These are phyloP conservation scores for Globicephala melas DNA, from an alignment of 2,113 vertebrate species.

Conservation along the genomic window DNA sequence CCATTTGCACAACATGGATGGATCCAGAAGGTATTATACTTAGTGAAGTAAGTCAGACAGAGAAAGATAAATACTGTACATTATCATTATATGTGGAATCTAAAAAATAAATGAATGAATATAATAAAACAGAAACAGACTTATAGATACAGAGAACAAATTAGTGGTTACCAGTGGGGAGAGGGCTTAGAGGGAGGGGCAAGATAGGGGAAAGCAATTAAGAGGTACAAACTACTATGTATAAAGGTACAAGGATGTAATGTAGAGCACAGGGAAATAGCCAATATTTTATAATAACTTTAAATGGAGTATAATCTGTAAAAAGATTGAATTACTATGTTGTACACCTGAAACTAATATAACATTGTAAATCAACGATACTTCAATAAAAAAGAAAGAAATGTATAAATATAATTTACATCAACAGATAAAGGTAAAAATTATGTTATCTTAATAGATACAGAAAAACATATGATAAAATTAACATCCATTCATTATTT, in stretches of 20 bases:
- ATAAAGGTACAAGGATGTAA: background rate
- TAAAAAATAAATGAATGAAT: background rate
- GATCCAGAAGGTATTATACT: background rate
- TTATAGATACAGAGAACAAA: background rate
- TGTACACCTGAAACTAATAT: background rate
- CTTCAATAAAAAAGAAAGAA: background rate
- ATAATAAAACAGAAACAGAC: background rate
- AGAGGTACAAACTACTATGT: background rate
- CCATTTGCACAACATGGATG: background rate
- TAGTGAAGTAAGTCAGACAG: background rate
- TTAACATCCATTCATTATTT: background rate
- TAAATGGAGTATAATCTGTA: background rate
- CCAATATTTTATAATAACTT: background rate
- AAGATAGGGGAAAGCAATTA: background rate
- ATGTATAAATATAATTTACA: background rate
- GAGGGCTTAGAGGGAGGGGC: background rate
- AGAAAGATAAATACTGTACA: background rate
- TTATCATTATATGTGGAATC: background rate
- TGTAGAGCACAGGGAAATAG: background rate
- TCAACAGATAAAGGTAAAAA: background rate
- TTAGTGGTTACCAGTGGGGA: background rate
- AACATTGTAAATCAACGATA: background rate
- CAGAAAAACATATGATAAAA: background rate
- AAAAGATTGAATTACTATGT: background rate
- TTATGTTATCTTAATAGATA: background rate